These are phyloP conservation scores for Drosophila vallismaia DNA, from an alignment of 2,888 invertebrate species.

Conservation along the genomic window DNA sequence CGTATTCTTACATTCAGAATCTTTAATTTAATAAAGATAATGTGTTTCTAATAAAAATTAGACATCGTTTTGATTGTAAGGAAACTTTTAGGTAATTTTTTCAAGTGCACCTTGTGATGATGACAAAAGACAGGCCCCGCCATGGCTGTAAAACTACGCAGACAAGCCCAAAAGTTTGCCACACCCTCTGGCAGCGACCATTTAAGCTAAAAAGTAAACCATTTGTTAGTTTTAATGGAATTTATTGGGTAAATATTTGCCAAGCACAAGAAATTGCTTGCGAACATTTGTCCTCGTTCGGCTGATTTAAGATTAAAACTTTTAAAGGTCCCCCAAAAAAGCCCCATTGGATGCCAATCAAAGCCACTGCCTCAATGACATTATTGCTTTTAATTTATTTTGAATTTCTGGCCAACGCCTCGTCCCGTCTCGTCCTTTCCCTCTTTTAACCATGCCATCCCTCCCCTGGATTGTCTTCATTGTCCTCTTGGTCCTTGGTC, in stretches of 20 bases:
- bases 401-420: constrained; percentile 32
- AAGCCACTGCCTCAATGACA: constrained; percentile 36
- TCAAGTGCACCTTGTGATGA: constrained; percentile 10
- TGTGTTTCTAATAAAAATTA: too few species aligned
- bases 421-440: not conserved
- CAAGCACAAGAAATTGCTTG: constrained; percentile 67
- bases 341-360: constrained; percentile 33
- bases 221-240: constrained; percentile 75
- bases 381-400: constrained; percentile 53
- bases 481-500: not conserved
- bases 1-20: too few species aligned
- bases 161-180: constrained; percentile 26
- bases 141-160: constrained; percentile 32
- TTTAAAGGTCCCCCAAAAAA: constrained; percentile 24
- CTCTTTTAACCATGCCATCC: not conserved
- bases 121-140: constrained; percentile 18
- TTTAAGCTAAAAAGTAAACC: constrained; percentile 73
- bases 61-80: not conserved
- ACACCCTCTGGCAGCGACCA: constrained; percentile 4
- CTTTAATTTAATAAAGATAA: too few species aligned
- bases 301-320: constrained; percentile 66
- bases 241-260: constrained; percentile 77
- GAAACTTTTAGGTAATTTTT: not conserved
- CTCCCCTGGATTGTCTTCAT: not conserved
- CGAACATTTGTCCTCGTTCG: constrained; percentile 58